Conservation (phyloP, 2,113 vertebrate species). For the Chaetops frenatus region DNA sequence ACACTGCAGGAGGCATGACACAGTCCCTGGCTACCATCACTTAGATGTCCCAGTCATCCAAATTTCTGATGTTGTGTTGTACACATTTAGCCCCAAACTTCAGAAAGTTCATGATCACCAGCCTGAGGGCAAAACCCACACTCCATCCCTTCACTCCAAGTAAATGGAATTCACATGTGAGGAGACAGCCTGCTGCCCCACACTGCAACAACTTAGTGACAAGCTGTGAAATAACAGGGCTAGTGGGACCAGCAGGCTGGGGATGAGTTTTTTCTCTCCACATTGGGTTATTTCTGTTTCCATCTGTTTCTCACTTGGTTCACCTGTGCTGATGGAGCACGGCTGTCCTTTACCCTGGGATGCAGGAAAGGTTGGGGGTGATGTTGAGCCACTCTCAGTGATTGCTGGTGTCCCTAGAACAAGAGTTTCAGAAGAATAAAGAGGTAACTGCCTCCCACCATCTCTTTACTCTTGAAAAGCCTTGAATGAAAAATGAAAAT, state of each 20-base stretch:
- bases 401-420: neutral
- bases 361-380: accelerated
- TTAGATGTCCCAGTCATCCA: neutral
- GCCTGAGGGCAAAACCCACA: neutral
- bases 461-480: neutral
- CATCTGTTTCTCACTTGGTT: neutral
- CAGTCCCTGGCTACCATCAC: neutral
- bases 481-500: too few species aligned
- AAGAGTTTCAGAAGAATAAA: neutral
- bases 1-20: neutral
- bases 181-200: neutral
- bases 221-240: neutral
- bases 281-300: neutral
- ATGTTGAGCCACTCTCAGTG: accelerated
- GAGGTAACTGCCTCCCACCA: neutral
- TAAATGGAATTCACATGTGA: accelerated
- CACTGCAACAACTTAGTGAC: accelerated
- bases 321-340: neutral
- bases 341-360: neutral
- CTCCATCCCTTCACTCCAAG: neutral
- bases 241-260: neutral
- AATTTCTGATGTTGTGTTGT: neutral
- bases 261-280: neutral
- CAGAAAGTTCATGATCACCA: neutral
- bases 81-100: neutral